These are phyloP conservation scores for Macropis europaea DNA, from an alignment of 2,888 invertebrate genomes.

Conservation along the genomic window DNA sequence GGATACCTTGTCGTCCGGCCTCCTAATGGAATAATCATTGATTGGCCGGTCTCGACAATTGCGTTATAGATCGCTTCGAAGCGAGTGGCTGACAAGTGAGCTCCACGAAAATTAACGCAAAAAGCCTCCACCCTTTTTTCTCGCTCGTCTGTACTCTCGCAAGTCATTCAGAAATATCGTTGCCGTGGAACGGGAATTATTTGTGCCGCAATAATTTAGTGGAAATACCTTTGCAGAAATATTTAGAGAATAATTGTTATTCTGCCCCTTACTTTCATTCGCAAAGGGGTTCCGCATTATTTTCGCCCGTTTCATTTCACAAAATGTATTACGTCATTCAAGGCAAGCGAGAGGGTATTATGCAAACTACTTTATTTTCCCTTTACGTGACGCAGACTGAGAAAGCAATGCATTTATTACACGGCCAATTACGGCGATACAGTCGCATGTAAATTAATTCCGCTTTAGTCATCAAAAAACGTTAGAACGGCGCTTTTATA, in stretches of 20 bases:
- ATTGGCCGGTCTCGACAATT: not conserved
- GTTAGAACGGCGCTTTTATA: not conserved
- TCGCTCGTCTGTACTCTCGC: not conserved
- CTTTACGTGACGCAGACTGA: not conserved
- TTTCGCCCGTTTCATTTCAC: no score
- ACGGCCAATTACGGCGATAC: not conserved
- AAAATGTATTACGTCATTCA: not conserved
- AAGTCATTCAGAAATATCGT: no score
- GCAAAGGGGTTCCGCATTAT: no score
- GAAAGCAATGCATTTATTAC: constrained; percentile 10
- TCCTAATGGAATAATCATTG: constrained; percentile 1
- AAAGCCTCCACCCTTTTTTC: no score
- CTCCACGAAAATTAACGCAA: no score
- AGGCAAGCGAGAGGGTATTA: not conserved
- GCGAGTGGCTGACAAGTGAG: not conserved
- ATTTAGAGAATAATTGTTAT: no score
- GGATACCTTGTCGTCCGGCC: not conserved
- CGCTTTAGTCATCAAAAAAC: not conserved
- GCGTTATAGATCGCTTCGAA: not conserved
- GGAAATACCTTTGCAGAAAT: no score
- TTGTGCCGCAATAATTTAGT: no score
- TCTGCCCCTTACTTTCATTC: no score
- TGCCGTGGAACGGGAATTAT: no score
- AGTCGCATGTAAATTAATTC: constrained; percentile 6
- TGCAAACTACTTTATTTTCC: not conserved